Base-by-base conservation (phyloP, 2,113 vertebrate species). In the Thryonomys swinderianus region DNA sequence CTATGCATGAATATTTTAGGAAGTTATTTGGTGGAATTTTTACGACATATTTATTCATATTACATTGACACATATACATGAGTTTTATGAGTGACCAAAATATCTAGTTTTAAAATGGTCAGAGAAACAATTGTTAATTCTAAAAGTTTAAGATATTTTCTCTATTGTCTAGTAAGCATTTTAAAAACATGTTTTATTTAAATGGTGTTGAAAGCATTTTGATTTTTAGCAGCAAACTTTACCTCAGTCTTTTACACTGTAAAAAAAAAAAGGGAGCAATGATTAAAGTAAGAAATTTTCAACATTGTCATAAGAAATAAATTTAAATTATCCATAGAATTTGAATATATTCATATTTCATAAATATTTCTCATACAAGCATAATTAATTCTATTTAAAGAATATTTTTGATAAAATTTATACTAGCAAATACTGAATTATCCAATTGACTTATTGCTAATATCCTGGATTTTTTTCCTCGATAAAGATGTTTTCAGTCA, bases 271-370 rank as follows among this genome's bases (percentile, higher is more conserved):
- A 62, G 12, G 13, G 32, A 42, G 13, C 84, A 57, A 90, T 85
- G 93, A 79, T 86, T 73, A 79, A 96, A 82, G 42, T 78, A 62
- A 21, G n/a, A 89, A 30, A 71, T 80, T 93, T 17, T 93, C 2
- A 64, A 1, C 2, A 45, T 61, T 53, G 4, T 61, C 79, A 14
- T 95, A 64, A 37, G 16, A 25, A 62, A 57, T 13, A 95, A 93
- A 88, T 71, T 74, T 55, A 89, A 18, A 64, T 85, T 85, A 69
- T 30, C 71, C 4, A 40, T 88, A 14, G n/a, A 34, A 91, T 79
- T 79, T 61, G 0, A 6, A 79, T 59, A 20, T 73, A 91, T 71
- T 93, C 53, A 4, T 78, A 88, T 91, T 94, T 91, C 27, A 78
- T n/a, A 78, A 85, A 71, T 93, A 88, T 85, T 71, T 90, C 64